Conservation (phyloP, 1,140 invertebrate genomes). For the Achroia grisella region DNA sequence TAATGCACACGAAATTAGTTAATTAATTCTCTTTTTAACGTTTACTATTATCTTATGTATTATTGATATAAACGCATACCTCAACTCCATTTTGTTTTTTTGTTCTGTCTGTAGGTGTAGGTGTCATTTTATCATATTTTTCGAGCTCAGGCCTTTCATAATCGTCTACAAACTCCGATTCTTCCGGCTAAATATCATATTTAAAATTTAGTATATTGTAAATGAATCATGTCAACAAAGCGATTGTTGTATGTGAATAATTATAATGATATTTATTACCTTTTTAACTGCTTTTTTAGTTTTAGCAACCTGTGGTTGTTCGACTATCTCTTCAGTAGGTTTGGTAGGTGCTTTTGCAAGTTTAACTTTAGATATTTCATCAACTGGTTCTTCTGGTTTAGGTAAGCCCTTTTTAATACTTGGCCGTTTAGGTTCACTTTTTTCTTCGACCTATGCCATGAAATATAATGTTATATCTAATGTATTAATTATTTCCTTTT, state of each 20-base stretch:
- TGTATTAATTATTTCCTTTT: not conserved
- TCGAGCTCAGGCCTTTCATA: conserved; percentile 71
- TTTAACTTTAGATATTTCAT: conserved; percentile 65
- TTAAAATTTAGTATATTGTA: too few species aligned
- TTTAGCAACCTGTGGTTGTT: conserved; percentile 55
- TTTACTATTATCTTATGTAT: not conserved
- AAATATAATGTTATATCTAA: conserved; percentile 11
- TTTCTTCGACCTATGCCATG: conserved; percentile 60
- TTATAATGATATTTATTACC: conserved; percentile 30
- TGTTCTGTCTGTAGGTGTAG: conserved; percentile 43
- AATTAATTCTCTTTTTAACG: not conserved
- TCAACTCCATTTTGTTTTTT: conserved; percentile 47
- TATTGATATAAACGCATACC: conserved; percentile 17
- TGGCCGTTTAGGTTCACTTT: conserved; percentile 54
- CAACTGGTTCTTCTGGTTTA: conserved; percentile 74
- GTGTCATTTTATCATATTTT: conserved; percentile 61
- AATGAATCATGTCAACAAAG: conserved; percentile 2
- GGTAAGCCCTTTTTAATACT: conserved; percentile 70
- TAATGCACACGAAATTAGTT: conserved; percentile 11
- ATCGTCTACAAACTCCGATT: conserved; percentile 59
- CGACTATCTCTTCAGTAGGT: conserved; percentile 55
- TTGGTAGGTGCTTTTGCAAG: conserved; percentile 66
- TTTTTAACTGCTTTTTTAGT: conserved; percentile 49
- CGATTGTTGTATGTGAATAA: conserved; percentile 1
- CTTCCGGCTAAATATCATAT: conserved; percentile 38